A percentile compares a stretch with the other conserved stretches of the same genome.
Evolutionary conservation across 2,888 invertebrate species (phyloP).

Genomic region (Ophion costatus): DNA sequence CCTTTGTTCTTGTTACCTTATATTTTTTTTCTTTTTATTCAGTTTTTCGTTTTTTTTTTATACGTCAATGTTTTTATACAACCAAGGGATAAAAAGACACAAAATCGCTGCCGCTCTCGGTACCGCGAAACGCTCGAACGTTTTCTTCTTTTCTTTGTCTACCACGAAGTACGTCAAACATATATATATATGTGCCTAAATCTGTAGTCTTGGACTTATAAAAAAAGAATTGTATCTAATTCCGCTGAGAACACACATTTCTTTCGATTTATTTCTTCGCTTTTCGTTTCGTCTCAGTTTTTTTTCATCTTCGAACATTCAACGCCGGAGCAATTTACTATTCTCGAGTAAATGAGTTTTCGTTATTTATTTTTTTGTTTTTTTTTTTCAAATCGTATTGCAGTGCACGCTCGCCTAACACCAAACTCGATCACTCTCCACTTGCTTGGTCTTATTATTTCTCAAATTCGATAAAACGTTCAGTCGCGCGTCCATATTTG

Average conservation of each 20-base stretch:
- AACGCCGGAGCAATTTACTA: constrained; percentile 36
- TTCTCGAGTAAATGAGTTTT: constrained; percentile 8
- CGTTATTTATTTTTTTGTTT: constrained; percentile 11
- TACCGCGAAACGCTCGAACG: constrained; percentile 46
- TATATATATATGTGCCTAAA: constrained; percentile 55
- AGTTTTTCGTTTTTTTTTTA: constrained; percentile 16
- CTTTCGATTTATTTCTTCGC: constrained; percentile 10
- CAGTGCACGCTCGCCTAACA: constrained; percentile 47
- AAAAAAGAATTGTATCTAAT: constrained; percentile 49
- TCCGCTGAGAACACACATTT: constrained; percentile 53
- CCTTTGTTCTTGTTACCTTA: constrained; percentile 43
- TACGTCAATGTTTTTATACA: constrained; percentile 30
- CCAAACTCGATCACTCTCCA: constrained; percentile 11
- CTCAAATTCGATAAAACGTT: constrained; percentile 17
- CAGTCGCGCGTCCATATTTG: constrained; percentile 29
- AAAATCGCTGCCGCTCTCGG: constrained; percentile 51
- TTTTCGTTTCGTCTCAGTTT: constrained; percentile 15
- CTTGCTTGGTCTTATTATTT: neutral
- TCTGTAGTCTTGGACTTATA: constrained; percentile 62
- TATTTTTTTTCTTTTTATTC: neutral
- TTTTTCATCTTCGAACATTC: constrained; percentile 40
- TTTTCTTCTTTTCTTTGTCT: constrained; percentile 25
- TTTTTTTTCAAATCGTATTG: constrained; percentile 4
- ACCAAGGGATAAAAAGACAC: constrained; percentile 54
- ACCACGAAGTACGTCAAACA: constrained; percentile 46